Conservation (phyloP, 2,113 vertebrate species). For the Laticauda laticaudata region DNA sequence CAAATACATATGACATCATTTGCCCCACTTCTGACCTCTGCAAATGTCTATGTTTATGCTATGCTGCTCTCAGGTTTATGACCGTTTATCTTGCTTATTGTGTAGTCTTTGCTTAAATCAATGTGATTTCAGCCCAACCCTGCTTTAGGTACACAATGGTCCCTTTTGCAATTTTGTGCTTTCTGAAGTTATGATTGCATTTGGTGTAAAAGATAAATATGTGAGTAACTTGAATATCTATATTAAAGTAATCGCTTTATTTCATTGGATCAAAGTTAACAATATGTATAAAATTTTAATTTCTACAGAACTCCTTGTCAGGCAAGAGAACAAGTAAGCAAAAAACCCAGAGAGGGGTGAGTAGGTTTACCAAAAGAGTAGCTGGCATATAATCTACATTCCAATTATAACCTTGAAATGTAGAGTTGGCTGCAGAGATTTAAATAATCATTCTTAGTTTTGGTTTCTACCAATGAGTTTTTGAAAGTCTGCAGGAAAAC, state of each 20-base stretch:
- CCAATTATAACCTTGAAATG: not conserved
- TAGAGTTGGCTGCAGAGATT: not conserved
- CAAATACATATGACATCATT: not conserved
- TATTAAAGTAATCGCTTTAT: not conserved
- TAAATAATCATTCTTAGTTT: not conserved
- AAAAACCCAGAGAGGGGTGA: not conserved
- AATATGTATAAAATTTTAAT: not conserved
- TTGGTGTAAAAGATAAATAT: rapidly evolving
- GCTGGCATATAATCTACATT: not conserved
- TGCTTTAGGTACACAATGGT: not conserved
- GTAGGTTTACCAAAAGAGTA: not conserved
- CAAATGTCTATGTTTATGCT: not conserved
- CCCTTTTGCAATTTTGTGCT: not conserved
- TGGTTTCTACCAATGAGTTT: not conserved
- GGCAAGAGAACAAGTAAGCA: not conserved
- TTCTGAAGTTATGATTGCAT: not conserved
- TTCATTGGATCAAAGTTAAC: not conserved
- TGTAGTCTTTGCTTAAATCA: not conserved
- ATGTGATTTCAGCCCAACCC: not conserved
- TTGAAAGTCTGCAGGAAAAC: not conserved
- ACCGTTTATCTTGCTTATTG: not conserved
- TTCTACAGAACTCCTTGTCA: not conserved
- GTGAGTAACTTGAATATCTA: not conserved
- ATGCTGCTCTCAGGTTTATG: not conserved
- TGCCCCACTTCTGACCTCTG: not conserved